These are phyloP conservation scores for Strix uralensis DNA, from an alignment of 2,113 vertebrate genomes.

Conservation along the genomic window DNA sequence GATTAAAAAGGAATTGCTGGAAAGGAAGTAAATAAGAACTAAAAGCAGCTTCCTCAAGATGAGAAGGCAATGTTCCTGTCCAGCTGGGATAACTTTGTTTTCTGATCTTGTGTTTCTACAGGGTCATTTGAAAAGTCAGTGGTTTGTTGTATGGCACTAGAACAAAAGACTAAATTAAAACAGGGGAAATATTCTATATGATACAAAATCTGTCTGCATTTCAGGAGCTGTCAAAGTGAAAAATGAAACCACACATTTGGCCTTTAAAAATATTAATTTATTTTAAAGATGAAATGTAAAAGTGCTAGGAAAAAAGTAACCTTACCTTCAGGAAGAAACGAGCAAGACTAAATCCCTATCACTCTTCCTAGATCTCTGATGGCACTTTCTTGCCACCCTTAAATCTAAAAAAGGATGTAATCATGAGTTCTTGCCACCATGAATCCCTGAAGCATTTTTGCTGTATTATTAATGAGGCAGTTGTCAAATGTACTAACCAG, in stretches of 20 bases:
- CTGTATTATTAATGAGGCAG: neutral
- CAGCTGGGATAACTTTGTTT: neutral
- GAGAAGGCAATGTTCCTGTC: neutral
- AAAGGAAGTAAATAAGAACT: neutral
- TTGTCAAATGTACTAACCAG: neutral
- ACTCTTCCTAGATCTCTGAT: neutral
- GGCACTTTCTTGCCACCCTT: neutral
- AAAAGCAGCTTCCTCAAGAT: neutral
- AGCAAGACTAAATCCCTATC: neutral
- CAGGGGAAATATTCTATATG: neutral
- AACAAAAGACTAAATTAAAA: conserved; percentile 39
- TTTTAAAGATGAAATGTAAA: conserved; percentile 60
- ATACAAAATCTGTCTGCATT: conserved; percentile 67
- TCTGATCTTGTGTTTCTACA: neutral
- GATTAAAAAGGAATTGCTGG: neutral
- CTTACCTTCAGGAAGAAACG: conserved; percentile 33
- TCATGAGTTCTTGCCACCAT: neutral
- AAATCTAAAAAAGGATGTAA: neutral
- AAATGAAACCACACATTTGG: conserved; percentile 70
- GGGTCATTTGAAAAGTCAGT: conserved; percentile 7
- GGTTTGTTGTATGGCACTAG: neutral
- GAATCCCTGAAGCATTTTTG: neutral
- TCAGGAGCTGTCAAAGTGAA: conserved; percentile 75
- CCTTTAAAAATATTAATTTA: conserved; percentile 81
- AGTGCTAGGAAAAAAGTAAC: conserved; percentile 32